Conservation (phyloP, 1,140 invertebrate genomes). For the Philotrypesis tridentata region DNA sequence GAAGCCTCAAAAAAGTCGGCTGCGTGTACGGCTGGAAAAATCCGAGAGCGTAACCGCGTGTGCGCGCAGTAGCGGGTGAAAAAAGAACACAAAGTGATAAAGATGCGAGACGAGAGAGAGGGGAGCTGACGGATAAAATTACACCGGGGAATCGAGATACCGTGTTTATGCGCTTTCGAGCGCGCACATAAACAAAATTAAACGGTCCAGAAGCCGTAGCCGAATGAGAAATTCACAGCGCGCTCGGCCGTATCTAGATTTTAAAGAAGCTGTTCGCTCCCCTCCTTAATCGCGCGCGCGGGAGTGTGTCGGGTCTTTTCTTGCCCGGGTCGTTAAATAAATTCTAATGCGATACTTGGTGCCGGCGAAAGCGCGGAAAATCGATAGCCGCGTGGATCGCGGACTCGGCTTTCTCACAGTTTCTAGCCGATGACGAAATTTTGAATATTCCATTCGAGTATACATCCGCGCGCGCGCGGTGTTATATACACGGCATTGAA, state of each 20-base stretch:
- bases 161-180: conserved; percentile 73
- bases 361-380: neutral
- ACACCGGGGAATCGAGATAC: conserved; percentile 73
- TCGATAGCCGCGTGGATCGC: neutral
- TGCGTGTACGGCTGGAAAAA: neutral
- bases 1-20: too few relatives aligned
- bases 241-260: conserved; percentile 32
- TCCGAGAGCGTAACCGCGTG: neutral
- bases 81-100: conserved; percentile 42
- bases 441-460: too few relatives aligned
- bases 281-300: conserved; percentile 28
- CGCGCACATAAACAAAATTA: conserved; percentile 74
- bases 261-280: conserved; percentile 32
- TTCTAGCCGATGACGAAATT: too few relatives aligned
- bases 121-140: conserved; percentile 64
- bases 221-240: conserved; percentile 45
- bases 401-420: neutral
- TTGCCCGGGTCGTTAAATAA: conserved; percentile 37
- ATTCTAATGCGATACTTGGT: conserved; percentile 3
- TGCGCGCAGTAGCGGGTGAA: neutral
- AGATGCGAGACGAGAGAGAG: conserved; percentile 28
- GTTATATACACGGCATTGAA: too few relatives aligned
- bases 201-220: conserved; percentile 57
- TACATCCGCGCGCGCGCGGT: too few relatives aligned
- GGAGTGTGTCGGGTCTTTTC: neutral